Evolutionary conservation across 1,140 invertebrate species (phyloP).

Genomic region (Harpegnathos saltator): DNA sequence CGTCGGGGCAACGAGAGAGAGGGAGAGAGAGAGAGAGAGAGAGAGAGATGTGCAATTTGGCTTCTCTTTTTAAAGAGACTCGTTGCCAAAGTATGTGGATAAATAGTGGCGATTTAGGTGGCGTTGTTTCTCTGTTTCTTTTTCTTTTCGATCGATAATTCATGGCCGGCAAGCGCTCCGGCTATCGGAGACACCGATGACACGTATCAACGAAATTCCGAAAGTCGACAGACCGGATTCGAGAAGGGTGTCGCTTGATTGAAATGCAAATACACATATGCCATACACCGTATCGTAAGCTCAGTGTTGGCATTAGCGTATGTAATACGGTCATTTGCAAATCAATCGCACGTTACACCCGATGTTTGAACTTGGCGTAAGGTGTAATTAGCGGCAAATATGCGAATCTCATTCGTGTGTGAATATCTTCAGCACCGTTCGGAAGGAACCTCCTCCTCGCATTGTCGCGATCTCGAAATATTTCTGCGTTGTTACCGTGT

Average conservation of each 20-base stretch:
- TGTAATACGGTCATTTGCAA: background rate
- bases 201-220: constrained; percentile 58
- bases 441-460: no score
- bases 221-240: no score
- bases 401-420: no score
- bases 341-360: background rate
- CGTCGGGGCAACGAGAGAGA: no score
- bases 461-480: no score
- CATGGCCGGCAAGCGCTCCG: background rate
- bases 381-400: background rate
- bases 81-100: background rate
- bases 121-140: no score
- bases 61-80: background rate
- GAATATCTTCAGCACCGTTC: no score
- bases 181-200: background rate
- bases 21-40: no score
- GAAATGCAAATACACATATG: constrained; percentile 47
- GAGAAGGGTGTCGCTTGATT: background rate
- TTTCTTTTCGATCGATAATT: background rate
- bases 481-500: no score
- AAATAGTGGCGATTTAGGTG: background rate
- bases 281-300: constrained; percentile 45
- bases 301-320: constrained; percentile 39
- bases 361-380: background rate
- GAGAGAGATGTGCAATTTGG: no score